Percentiles rank a stretch among this genome's conserved stretches.
Evolutionary conservation across 2,888 invertebrate species (phyloP).

Genomic region (Lordiphosa andalusiaca): DNA sequence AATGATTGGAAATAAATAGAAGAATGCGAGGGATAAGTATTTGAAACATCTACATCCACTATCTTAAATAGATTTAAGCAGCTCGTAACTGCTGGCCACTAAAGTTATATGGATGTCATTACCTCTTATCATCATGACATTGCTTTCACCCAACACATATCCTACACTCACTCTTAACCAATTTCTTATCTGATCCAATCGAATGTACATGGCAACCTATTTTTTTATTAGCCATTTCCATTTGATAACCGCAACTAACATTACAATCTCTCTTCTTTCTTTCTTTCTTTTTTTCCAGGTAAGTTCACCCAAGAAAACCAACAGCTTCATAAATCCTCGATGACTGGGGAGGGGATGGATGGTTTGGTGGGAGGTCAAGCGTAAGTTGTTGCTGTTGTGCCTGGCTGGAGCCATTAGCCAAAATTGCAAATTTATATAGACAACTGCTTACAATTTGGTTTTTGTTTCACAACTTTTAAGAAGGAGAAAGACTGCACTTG

Average conservation of each 20-base stretch:
- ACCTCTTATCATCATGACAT: too few species aligned
- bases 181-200: conserved; percentile 9
- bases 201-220: conserved; percentile 5
- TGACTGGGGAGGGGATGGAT: too few species aligned
- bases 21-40: too few species aligned
- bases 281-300: conserved; percentile 50
- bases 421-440: conserved; percentile 46
- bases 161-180: not conserved
- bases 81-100: too few species aligned
- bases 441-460: conserved; percentile 28
- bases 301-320: conserved; percentile 33
- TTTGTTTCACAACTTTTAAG: conserved; percentile 10
- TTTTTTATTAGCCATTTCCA: conserved; percentile 8
- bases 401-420: conserved; percentile 39
- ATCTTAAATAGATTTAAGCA: too few species aligned
- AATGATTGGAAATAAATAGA: too few species aligned
- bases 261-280: conserved; percentile 32
- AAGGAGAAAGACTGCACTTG: conserved; percentile 28
- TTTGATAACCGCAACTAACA: conserved; percentile 29
- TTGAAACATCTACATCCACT: too few species aligned
- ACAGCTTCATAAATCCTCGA: conserved; percentile 4
- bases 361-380: conserved; percentile 35
- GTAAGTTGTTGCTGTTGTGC: conserved; percentile 39
- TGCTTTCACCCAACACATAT: too few species aligned
- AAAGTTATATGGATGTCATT: not conserved